Evolutionary conservation across 2,888 invertebrate species (phyloP), one percentile per base, ranked within the genome.

Genomic region (Drosophila neutralis): DNA sequence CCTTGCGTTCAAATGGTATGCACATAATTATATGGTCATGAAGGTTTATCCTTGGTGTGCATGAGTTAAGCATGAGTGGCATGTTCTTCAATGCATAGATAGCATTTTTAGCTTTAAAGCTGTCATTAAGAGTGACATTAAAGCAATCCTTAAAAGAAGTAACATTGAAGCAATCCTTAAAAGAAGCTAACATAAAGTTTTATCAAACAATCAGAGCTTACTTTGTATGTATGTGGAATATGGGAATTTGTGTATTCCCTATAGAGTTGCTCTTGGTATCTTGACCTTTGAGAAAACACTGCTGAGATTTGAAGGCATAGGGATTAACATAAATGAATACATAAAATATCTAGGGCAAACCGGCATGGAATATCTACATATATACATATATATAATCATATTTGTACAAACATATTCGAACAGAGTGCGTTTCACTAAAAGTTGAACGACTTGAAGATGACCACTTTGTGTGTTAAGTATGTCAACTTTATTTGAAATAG

Each of bases 11-110:
- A 29, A 62, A 73, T 76, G 35, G 36, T 63, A 58, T 68, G 57
- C 61, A 57, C 64, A 63, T 72, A 78, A 78, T 78, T 78, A 78
- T 71, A 52, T 72, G 67, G 48, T 63, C 66, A 69, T 70, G 65
- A 73, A 71, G 58, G 56, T 68, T 33, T 62, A 68, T 59, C 53
- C 64, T 58, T 67, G 33, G 51, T 35, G 35, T 35, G 31, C 40
- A 27, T 40, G 1, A n/a, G 8, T 63, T 56, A 27, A 38, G 38
- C 3, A 33, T 8, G 10, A 27, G 27, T 7, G 13, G 29, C 18
- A 27, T 56, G 35, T 42, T 56, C 31, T 24, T 7, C n/a, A 3
- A 31, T 27, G 33, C 38, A 18, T 5, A 21, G 10, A 10, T 27
- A 24, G 10, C 4, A 21, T 35, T 35, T 15, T 15, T 15, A 8